Evolutionary conservation across 1,140 invertebrate species (phyloP), one percentile per base, ranked within the genome.

Genomic region (Liolophura sinensis): DNA sequence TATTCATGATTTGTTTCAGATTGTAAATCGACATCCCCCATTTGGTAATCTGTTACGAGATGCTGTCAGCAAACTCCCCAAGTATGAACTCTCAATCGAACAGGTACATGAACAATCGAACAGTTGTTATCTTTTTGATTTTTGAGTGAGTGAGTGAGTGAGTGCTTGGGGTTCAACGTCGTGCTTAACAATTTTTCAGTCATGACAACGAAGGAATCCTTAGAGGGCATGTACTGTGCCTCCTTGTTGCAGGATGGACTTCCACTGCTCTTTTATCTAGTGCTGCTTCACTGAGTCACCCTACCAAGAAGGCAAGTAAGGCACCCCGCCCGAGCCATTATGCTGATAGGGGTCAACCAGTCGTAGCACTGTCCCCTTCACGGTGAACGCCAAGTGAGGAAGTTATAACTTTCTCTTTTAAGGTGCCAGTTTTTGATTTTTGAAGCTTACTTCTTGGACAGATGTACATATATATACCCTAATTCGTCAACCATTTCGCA

Each of bases 21-120:
- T 87, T 68, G 74, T 84, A 7, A 87, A 86, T 72, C 72, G 87
- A 61, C 82, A 87, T 63, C 85, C 86, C 61, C 87, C 87, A 58
- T 88, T 88, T 81, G 87, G 87, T 24, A 87, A 83, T 64, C 74
- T 78, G 49, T 54, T 87, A 15, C 72, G 71, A 54, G 81, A 85
- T 46, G 71, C 74, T 61, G 78, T 85, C 24, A 60, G 63, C 7
- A 62, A 70, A 27, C 72, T 87, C 25, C 86, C 86, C 9, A 82
- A 82, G 56, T 87, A 86, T 78, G 79, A 85, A 59, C 70, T 87
- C 1, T 64, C 74, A 18, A 76, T 86, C 14, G 78, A 86, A 66
- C 86, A 87, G 71, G 79, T 83, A 70, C 16, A 24, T 63, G 50
- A 60, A 52, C 57, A 22, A 24, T n/a, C 24, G 57, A 62, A 9